Evolutionary conservation across 2,797 vertebrate species (phyloP).

Genomic region (Remorina albescens): DNA sequence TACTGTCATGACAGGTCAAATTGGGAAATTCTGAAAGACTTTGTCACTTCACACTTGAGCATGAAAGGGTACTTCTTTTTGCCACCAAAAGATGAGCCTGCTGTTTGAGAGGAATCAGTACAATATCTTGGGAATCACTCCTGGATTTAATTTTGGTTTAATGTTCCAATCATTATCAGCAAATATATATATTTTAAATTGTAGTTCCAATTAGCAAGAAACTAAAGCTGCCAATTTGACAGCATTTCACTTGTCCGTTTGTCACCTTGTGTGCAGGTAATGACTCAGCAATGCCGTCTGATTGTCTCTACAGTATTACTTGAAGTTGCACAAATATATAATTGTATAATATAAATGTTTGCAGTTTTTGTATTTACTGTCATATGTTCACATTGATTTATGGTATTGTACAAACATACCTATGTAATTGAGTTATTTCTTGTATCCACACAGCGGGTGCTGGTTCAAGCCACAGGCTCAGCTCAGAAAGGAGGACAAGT

Average conservation of each 20-base stretch:
- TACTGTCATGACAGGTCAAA: slow-evolving; percentile 23
- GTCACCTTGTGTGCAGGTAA: slow-evolving; percentile 1
- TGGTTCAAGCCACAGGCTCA: slow-evolving; percentile 93
- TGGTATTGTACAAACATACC: slow-evolving; percentile 49
- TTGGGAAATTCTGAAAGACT: slow-evolving; percentile 15
- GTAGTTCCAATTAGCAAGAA: slow-evolving; percentile 16
- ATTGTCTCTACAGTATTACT: background rate
- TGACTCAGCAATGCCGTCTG: background rate
- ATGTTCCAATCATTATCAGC: background rate
- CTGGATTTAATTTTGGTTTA: background rate
- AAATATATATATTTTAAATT: background rate
- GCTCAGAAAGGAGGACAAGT: slow-evolving; percentile 93
- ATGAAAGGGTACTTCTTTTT: slow-evolving; percentile 15
- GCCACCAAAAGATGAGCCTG: slow-evolving; percentile 5
- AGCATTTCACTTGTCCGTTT: slow-evolving; percentile 20
- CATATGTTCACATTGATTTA: slow-evolving; percentile 53
- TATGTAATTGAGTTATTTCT: slow-evolving; percentile 78
- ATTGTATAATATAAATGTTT: too few species aligned
- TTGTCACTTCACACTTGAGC: slow-evolving; percentile 9
- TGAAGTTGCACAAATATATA: background rate
- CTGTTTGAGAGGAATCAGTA: background rate
- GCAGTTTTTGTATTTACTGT: slow-evolving; percentile 34
- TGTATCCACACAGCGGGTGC: slow-evolving; percentile 90
- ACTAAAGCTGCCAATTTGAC: slow-evolving; percentile 22
- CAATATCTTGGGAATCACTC: background rate